Evolutionary conservation across 2,797 vertebrate species (phyloP).

Genomic region (Threskiornis aethiopicus): DNA sequence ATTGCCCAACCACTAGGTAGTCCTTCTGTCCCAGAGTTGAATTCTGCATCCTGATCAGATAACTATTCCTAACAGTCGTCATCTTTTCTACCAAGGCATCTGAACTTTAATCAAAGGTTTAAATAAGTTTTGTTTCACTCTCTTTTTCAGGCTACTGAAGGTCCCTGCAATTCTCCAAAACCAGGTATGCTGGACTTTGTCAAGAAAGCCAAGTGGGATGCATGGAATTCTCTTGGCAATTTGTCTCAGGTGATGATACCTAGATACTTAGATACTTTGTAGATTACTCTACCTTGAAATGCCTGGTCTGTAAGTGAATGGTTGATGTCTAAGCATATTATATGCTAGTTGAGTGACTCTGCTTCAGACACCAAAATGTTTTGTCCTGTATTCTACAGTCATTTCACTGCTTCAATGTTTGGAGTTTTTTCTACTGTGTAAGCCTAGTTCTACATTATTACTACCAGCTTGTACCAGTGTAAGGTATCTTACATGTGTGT

Average conservation of each 20-base stretch:
- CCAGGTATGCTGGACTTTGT: slow-evolving; percentile 91
- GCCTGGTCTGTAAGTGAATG: neutral
- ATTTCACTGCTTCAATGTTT: neutral
- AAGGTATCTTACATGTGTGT: neutral
- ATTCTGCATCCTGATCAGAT: neutral
- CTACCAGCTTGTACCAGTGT: neutral
- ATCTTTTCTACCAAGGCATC: neutral
- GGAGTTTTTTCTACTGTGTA: neutral
- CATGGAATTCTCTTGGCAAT: slow-evolving; percentile 87
- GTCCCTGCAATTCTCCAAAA: slow-evolving; percentile 86
- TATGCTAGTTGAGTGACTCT: neutral
- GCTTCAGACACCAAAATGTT: neutral
- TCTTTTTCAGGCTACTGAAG: slow-evolving; percentile 84
- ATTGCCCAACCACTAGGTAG: neutral
- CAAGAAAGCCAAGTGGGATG: slow-evolving; percentile 95
- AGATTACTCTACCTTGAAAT: neutral
- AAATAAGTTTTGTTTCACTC: neutral
- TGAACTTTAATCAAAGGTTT: neutral
- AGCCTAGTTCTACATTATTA: neutral
- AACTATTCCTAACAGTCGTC: neutral
- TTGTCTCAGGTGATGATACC: slow-evolving; percentile 80
- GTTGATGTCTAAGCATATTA: neutral
- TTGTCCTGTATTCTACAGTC: neutral
- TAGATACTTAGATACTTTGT: neutral
- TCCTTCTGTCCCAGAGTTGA: neutral